phyloP scores from a whole-genome alignment of 1,140 invertebrate species.

The Pseudomyrmex gracilis region DNA sequence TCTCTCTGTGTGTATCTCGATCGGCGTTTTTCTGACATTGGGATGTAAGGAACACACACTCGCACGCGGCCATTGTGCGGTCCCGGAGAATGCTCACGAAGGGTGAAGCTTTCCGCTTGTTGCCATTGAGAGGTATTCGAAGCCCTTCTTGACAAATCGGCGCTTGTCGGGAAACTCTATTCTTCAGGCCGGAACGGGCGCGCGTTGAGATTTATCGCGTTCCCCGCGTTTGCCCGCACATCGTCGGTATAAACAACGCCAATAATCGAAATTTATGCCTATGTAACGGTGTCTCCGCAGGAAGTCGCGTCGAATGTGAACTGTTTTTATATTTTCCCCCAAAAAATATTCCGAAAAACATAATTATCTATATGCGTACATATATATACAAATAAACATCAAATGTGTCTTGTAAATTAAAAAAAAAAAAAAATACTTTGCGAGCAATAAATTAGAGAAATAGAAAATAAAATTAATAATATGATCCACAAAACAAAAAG shows the following conservation, averaged over 20 bases:
- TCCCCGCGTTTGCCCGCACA: slow-evolving; percentile 75
- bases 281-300: slow-evolving; percentile 35
- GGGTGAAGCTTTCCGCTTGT: slow-evolving; percentile 83
- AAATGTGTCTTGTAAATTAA: too few species aligned
- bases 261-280: slow-evolving; percentile 79
- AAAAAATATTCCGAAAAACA: background rate
- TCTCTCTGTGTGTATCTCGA: background rate
- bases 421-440: too few species aligned
- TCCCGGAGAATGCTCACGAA: slow-evolving; percentile 72
- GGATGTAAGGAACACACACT: slow-evolving; percentile 76
- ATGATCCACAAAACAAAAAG: background rate
- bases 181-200: slow-evolving; percentile 76
- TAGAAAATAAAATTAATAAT: background rate
- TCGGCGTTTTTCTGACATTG: slow-evolving; percentile 57
- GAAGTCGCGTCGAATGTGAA: slow-evolving; percentile 14
- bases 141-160: slow-evolving; percentile 84
- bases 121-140: slow-evolving; percentile 82
- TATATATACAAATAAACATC: too few species aligned
- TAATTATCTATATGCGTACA: too few species aligned
- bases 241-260: slow-evolving; percentile 77
- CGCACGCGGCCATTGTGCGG: slow-evolving; percentile 79
- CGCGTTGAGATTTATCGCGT: slow-evolving; percentile 79
- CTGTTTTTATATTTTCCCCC: background rate
- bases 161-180: slow-evolving; percentile 82
- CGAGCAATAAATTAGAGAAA: too few species aligned